phyloP scores from a whole-genome alignment of 2,797 vertebrate genomes.

The Chloroceryle amazona region DNA sequence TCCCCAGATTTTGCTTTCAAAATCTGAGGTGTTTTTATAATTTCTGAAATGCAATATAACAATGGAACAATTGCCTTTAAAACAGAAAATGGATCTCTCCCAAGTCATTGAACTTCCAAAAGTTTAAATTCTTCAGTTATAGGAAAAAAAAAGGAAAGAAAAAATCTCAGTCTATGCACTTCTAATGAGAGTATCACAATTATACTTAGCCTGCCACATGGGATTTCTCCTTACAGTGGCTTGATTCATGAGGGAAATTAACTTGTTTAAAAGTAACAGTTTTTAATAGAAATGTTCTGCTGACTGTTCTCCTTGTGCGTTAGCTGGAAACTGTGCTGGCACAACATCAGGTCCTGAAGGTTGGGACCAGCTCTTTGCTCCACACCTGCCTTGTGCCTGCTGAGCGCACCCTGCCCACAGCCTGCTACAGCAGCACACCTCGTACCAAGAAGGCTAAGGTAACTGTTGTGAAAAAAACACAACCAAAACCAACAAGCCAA shows the following conservation, averaged over 20 bases:
- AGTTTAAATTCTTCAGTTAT: not conserved
- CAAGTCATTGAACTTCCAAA: constrained; percentile 10
- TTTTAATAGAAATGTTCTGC: constrained; percentile 39
- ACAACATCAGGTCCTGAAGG: not conserved
- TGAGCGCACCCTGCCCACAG: not conserved
- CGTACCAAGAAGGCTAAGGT: not conserved
- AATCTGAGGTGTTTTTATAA: not conserved
- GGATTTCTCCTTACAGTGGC: constrained; percentile 23
- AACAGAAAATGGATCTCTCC: constrained; percentile 23
- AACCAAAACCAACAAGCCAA: too few species aligned
- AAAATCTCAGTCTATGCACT: not conserved
- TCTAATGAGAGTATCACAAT: constrained; percentile 23
- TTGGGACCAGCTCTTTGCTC: not conserved
- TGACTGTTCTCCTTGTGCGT: not conserved
- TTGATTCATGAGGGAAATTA: constrained; percentile 48
- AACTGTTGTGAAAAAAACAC: not conserved
- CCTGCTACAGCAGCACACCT: not conserved
- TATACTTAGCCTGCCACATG: not conserved
- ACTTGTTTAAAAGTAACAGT: constrained; percentile 43
- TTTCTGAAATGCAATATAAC: not conserved
- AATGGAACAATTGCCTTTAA: not conserved
- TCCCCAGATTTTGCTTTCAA: not conserved
- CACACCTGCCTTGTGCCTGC: rapidly evolving
- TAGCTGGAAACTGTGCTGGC: not conserved
- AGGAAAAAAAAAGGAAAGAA: not conserved